Conservation (phyloP, 2,888 invertebrate species). For the Leptopterna dolabrata region DNA sequence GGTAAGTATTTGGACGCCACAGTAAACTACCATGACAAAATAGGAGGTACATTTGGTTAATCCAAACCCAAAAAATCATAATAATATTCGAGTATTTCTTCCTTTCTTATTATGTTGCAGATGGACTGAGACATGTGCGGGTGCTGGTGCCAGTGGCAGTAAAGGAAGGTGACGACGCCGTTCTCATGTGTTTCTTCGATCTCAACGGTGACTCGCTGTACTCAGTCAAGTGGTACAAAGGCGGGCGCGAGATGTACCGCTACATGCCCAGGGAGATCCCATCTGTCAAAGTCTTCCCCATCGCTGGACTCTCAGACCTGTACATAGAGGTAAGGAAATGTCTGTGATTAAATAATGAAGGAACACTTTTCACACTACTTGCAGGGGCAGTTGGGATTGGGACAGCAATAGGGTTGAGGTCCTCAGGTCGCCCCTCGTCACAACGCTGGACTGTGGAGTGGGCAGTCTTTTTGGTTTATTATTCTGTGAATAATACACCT, state of each 20-base stretch:
- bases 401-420: too few species aligned
- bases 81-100: too few species aligned
- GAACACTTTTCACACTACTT: not conserved
- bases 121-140: slow-evolving; percentile 66
- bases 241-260: slow-evolving; percentile 67
- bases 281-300: slow-evolving; percentile 66
- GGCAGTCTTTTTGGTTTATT: too few species aligned
- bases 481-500: too few species aligned
- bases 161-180: slow-evolving; percentile 65
- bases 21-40: too few species aligned
- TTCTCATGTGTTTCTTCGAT: slow-evolving; percentile 66
- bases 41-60: too few species aligned
- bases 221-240: slow-evolving; percentile 67
- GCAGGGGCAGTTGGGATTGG: too few species aligned
- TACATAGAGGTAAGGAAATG: slow-evolving; percentile 50
- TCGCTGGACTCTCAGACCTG: slow-evolving; percentile 67
- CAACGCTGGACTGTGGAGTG: too few species aligned
- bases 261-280: slow-evolving; percentile 67
- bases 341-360: not conserved
- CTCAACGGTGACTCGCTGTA: slow-evolving; percentile 70
- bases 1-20: too few species aligned
- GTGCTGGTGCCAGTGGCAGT: slow-evolving; percentile 67
- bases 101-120: not conserved
- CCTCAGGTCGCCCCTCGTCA: too few species aligned
- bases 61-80: too few species aligned